phyloP scores from a whole-genome alignment of 2,888 invertebrate species.

The Ptilodon capucinus region DNA sequence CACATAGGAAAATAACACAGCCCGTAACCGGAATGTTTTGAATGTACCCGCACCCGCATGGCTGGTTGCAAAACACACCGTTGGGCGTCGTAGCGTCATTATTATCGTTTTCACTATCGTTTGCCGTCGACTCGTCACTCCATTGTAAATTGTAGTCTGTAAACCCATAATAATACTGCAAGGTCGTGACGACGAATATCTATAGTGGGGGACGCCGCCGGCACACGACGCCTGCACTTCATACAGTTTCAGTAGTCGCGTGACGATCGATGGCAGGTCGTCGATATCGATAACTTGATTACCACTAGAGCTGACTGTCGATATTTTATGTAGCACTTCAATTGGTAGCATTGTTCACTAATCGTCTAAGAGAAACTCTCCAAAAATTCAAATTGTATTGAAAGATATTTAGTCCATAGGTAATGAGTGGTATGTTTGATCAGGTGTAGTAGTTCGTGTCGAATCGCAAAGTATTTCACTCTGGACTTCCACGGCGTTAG shows the following conservation, averaged over 20 bases:
- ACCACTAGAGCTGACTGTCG: neutral
- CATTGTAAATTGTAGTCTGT: constrained; percentile 78
- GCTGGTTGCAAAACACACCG: constrained; percentile 54
- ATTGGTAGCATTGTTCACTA: neutral
- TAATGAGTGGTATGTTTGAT: constrained; percentile 44
- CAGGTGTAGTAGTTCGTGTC: constrained; percentile 51
- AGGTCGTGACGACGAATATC: constrained; percentile 59
- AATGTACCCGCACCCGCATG: constrained; percentile 53
- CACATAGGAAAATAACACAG: constrained; percentile 34
- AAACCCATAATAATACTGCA: constrained; percentile 80
- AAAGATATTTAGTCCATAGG: constrained; percentile 17
- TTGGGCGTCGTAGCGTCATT: constrained; percentile 46
- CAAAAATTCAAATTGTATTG: constrained; percentile 4
- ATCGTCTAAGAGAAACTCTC: neutral
- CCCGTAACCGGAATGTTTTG: constrained; percentile 40
- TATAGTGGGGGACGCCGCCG: constrained; percentile 62
- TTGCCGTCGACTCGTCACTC: constrained; percentile 70
- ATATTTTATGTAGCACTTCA: neutral
- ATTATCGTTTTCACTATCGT: constrained; percentile 75
- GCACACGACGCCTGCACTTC: constrained; percentile 58
- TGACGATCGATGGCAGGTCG: constrained; percentile 11
- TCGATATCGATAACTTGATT: constrained; percentile 4
- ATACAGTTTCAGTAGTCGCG: constrained; percentile 55
- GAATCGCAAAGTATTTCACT: constrained; percentile 45
- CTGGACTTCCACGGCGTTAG: constrained; percentile 8